These are phyloP conservation scores for Iphiclides podalirius DNA, from an alignment of 2,888 invertebrate species.

Conservation along the genomic window DNA sequence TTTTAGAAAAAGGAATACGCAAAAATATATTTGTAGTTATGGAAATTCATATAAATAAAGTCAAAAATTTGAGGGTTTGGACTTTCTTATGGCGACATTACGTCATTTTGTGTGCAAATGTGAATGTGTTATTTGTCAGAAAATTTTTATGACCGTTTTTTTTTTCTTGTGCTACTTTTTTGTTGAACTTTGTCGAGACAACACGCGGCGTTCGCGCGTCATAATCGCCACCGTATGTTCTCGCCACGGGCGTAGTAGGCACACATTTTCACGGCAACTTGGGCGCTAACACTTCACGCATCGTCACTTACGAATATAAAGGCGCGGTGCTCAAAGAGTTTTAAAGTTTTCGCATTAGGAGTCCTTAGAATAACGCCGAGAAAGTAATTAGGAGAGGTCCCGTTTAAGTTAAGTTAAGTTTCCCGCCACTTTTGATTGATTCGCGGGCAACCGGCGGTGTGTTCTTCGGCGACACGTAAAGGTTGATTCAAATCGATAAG, in stretches of 20 bases:
- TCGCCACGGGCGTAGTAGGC: slow-evolving; percentile 40
- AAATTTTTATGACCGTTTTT: too few relatives aligned
- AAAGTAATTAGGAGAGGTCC: slow-evolving; percentile 34
- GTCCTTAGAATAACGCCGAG: slow-evolving; percentile 28
- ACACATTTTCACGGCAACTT: slow-evolving; percentile 64
- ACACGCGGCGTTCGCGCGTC: slow-evolving; percentile 15
- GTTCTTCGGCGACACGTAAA: too few relatives aligned
- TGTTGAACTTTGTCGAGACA: too few relatives aligned
- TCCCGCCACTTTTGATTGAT: slow-evolving; percentile 22
- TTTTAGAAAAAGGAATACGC: too few relatives aligned
- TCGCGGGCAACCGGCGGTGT: slow-evolving; percentile 22
- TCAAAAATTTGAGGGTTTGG: too few relatives aligned
- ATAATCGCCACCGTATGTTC: slow-evolving; percentile 40
- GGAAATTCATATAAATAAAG: too few relatives aligned
- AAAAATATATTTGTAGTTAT: too few relatives aligned
- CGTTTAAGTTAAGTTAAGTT: slow-evolving; percentile 22
- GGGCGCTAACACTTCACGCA: slow-evolving; percentile 57
- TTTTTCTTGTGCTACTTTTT: too few relatives aligned
- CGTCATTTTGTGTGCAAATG: too few relatives aligned
- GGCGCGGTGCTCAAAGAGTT: slow-evolving; percentile 38
- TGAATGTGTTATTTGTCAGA: too few relatives aligned
- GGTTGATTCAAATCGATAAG: too few relatives aligned
- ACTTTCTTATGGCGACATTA: too few relatives aligned
- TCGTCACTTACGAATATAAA: slow-evolving; percentile 44
- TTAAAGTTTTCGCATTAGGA: slow-evolving; percentile 68